Percentiles rank a stretch among this genome's conserved stretches.
phyloP scores from a whole-genome alignment of 2,113 vertebrate genomes.

The Cavia porcellus region DNA sequence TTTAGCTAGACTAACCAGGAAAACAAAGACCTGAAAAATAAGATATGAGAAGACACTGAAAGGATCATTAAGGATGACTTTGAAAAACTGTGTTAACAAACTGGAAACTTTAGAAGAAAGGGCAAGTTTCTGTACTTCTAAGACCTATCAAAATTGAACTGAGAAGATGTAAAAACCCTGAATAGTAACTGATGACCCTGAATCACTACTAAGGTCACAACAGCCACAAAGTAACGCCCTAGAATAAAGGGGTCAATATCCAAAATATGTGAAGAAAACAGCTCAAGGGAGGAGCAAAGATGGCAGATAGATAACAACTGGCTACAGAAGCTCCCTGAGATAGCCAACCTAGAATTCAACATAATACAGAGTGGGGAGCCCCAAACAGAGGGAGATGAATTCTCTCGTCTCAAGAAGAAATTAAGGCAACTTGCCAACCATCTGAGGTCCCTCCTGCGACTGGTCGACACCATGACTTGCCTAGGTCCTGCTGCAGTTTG shows the following conservation, averaged over 20 bases:
- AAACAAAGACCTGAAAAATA: neutral
- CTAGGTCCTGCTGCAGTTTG: too few relatives aligned
- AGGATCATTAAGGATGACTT: neutral
- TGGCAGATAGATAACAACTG: too few relatives aligned
- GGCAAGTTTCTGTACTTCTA: neutral
- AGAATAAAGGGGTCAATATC: neutral
- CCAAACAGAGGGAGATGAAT: too few relatives aligned
- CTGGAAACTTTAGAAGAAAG: neutral
- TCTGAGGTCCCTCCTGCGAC: too few relatives aligned
- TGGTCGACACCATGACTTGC: too few relatives aligned
- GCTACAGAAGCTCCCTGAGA: too few relatives aligned
- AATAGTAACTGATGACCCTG: neutral
- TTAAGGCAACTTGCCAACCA: too few relatives aligned
- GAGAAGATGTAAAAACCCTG: neutral
- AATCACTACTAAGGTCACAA: neutral
- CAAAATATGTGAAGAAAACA: neutral
- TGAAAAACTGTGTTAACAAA: neutral
- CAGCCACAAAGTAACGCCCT: neutral
- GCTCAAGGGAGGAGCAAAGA: neutral
- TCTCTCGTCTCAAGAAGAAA: too few relatives aligned
- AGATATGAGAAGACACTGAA: neutral
- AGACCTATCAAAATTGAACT: neutral
- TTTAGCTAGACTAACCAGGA: neutral
- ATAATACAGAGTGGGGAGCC: too few relatives aligned
- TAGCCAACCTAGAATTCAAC: too few relatives aligned